Conservation (phyloP, 1,140 invertebrate genomes). For the Tetramorium simillimum region DNA sequence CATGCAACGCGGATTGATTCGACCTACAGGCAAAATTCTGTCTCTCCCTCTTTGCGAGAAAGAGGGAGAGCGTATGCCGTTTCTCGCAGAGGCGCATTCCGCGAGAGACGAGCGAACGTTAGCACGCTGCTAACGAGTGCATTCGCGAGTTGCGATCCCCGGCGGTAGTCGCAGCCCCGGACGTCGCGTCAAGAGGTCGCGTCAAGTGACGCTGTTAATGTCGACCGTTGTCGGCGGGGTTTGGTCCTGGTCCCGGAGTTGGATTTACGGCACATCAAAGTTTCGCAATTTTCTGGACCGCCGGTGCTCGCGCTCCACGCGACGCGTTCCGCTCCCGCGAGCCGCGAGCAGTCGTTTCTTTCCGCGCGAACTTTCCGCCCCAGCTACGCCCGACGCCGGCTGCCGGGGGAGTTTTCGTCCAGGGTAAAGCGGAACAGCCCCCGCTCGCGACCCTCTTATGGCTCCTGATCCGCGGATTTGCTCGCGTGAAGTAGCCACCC, state of each 20-base stretch:
- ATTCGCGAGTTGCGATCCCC: neutral
- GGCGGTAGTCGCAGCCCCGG: neutral
- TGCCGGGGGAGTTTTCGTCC: slow-evolving; percentile 4
- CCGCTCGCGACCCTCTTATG: slow-evolving; percentile 6
- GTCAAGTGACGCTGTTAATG: slow-evolving; percentile 31
- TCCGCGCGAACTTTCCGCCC: neutral
- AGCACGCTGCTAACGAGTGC: slow-evolving; percentile 1
- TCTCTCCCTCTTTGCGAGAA: too few relatives aligned
- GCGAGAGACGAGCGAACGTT: neutral
- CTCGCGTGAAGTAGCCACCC: neutral
- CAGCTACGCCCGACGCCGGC: neutral
- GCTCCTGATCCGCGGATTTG: slow-evolving; percentile 28
- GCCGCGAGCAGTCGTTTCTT: slow-evolving; percentile 20
- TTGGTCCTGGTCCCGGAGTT: neutral
- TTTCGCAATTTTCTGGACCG: slow-evolving; percentile 49
- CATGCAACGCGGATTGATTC: neutral
- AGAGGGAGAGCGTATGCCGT: neutral
- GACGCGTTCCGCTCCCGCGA: neutral
- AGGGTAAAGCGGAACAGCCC: neutral
- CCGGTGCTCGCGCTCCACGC: slow-evolving; percentile 10
- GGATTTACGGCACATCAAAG: slow-evolving; percentile 32
- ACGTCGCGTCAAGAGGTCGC: neutral
- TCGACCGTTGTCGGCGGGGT: slow-evolving; percentile 20
- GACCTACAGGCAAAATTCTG: neutral
- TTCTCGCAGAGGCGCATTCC: too few relatives aligned